Percentiles rank a stretch among this genome's conserved stretches.
Evolutionary conservation across 2,797 vertebrate genomes (phyloP).

Genomic region (Echiichthys vipera): DNA sequence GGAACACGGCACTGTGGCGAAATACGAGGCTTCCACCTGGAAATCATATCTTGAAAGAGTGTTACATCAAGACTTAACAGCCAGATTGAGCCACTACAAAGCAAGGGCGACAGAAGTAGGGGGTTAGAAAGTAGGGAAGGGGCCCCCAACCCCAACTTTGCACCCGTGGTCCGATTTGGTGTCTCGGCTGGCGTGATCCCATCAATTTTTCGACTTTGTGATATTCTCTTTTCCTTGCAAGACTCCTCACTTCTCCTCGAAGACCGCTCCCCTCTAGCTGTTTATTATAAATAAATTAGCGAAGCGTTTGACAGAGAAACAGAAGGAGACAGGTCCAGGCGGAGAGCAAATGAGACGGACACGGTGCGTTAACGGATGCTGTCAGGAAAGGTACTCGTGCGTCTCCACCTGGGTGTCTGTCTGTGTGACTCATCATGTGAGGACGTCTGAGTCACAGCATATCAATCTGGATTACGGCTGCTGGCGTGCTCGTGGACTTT

Average conservation of each 20-base stretch:
- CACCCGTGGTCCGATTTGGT: too few species aligned
- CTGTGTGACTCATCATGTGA: not conserved
- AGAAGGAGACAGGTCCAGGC: not conserved
- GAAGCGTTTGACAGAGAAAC: not conserved
- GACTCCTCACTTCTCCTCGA: not conserved
- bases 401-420: not conserved
- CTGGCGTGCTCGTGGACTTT: not conserved
- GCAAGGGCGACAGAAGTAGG: too few species aligned
- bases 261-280: not conserved
- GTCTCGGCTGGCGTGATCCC: too few species aligned
- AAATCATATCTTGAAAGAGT: too few species aligned
- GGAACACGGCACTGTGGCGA: too few species aligned
- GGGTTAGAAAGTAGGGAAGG: too few species aligned
- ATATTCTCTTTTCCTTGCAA: not conserved
- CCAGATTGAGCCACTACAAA: too few species aligned
- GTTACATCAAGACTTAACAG: too few species aligned
- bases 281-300: not conserved
- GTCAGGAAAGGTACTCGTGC: conserved; percentile 1
- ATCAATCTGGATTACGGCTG: conserved; percentile 32
- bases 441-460: not conserved
- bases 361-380: not conserved
- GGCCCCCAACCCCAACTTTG: too few species aligned
- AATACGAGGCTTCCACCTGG: too few species aligned
- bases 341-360: not conserved
- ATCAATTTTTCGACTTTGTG: not conserved